These are phyloP conservation scores for Latrodectus elegans DNA, from an alignment of 2,888 invertebrate genomes.

Conservation along the genomic window DNA sequence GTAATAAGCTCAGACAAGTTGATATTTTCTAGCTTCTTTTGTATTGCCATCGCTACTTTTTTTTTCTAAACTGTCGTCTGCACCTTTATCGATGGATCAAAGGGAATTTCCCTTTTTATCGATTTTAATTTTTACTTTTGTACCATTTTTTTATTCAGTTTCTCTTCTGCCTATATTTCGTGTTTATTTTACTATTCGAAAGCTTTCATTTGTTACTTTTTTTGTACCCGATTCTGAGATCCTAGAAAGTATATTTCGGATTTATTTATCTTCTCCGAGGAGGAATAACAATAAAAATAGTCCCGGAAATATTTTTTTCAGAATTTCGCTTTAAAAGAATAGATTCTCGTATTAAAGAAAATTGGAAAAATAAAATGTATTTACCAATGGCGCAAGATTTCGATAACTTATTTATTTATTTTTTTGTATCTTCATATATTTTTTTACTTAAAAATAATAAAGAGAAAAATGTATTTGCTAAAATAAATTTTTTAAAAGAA, in stretches of 20 bases:
- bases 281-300: background rate
- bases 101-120: constrained; percentile 56
- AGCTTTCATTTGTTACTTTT: constrained; percentile 2
- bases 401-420: too few species aligned
- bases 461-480: too few species aligned
- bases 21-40: constrained; percentile 63
- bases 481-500: too few species aligned
- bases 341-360: background rate
- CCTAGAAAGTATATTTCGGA: constrained; percentile 45
- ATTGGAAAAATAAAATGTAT: background rate
- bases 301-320: background rate
- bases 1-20: constrained; percentile 66
- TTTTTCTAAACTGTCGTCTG: constrained; percentile 46
- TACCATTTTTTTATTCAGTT: constrained; percentile 27
- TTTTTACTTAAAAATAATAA: too few species aligned
- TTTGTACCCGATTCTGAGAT: constrained; percentile 20
- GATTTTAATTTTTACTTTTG: constrained; percentile 56
- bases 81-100: constrained; percentile 61
- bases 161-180: constrained; percentile 16
- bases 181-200: background rate
- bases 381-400: background rate
- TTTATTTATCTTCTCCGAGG: constrained; percentile 48
- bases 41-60: constrained; percentile 45
- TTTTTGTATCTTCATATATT: too few species aligned
- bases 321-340: background rate